Base-by-base conservation (phyloP, 2,888 invertebrate genomes). In the Athrips mouffetella region DNA sequence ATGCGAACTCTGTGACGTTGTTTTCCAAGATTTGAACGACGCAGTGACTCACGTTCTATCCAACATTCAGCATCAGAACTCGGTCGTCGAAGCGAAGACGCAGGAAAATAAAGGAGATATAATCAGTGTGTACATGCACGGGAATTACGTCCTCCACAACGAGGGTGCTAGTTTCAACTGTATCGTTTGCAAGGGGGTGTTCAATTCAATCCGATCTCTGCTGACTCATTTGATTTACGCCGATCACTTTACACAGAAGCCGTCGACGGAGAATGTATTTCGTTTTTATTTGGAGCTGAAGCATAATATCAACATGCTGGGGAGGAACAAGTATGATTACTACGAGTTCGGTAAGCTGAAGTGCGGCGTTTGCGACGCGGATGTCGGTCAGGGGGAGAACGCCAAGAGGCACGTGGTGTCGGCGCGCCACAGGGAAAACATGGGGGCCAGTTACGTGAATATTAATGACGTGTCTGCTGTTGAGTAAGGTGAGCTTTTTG, bases 401-500 rank as follows among this genome's bases (percentile, higher is more conserved):
- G 88, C 86, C 0, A 88, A 88, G 62, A 70, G 71, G 6, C 88
- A 88, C 31, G 87, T 88, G 1, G 70, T 84, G 16, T 86, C 87
- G 0, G 45, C 74, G 1, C 73, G 79, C 2, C 88, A 88, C 51
- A 73, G 78, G 45, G 88, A 87, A 47, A 83, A 76, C 47, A 88
- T 88, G 87, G 88, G 87, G 71, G 77, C 83, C 75, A 84, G 76
- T 68, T 86, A 80, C 67, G 72, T 83, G 60, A 79, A 67, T 67
- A 56, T 76, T 53, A 68, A 48, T 58, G 87, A 86, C 47, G 63
- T 65, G 39, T 65, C 80, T 57, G 74, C 69, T 54, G 63, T 76
- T 57, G 87, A 87, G 53, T 87, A 68, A 84, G 76, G 85, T 83
- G 35, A 57, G 68, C 6, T n/a, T n/a, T n/a, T n/a, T n/a, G n/a